Percentiles rank a stretch among this genome's conserved stretches.
phyloP scores from a whole-genome alignment of 1,140 invertebrate genomes.

The Eumaeus atala region DNA sequence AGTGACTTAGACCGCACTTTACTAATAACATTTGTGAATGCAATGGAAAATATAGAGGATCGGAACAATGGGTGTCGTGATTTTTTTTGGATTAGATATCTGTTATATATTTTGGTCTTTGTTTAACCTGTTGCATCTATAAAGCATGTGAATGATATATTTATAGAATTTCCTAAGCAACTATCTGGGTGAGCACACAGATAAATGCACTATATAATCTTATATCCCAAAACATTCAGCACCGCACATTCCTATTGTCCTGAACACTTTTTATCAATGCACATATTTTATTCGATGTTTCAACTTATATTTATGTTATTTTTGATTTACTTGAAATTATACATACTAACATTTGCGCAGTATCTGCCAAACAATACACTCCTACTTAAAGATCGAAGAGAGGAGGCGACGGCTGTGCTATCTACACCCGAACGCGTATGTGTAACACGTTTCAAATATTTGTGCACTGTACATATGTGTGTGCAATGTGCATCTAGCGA shows the following conservation, averaged over 20 bases:
- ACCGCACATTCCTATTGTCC: too few species aligned
- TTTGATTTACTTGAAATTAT: too few species aligned
- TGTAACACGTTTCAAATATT: constrained; percentile 40
- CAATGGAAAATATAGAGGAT: constrained; percentile 30
- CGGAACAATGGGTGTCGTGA: constrained; percentile 20
- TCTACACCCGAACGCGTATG: constrained; percentile 52
- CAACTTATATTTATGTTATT: too few species aligned
- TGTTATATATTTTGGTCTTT: constrained; percentile 15
- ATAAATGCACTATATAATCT: constrained; percentile 11
- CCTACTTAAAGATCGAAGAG: constrained; percentile 66
- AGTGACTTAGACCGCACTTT: constrained; percentile 64
- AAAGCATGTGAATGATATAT: constrained; percentile 20
- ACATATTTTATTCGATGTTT: too few species aligned
- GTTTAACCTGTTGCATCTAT: constrained; percentile 21
- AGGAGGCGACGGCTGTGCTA: constrained; percentile 52
- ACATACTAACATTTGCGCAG: constrained; percentile 49
- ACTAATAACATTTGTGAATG: constrained; percentile 64
- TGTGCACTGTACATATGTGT: constrained; percentile 53
- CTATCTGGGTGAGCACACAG: background rate
- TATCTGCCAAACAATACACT: constrained; percentile 67
- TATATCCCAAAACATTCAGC: constrained; percentile 4
- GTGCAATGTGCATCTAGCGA: constrained; percentile 22
- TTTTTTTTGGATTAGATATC: constrained; percentile 23
- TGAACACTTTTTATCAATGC: too few species aligned
- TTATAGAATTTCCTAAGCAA: constrained; percentile 7